Evolutionary conservation across 1,140 invertebrate species (phyloP).

Genomic region (Orussus abietinus): DNA sequence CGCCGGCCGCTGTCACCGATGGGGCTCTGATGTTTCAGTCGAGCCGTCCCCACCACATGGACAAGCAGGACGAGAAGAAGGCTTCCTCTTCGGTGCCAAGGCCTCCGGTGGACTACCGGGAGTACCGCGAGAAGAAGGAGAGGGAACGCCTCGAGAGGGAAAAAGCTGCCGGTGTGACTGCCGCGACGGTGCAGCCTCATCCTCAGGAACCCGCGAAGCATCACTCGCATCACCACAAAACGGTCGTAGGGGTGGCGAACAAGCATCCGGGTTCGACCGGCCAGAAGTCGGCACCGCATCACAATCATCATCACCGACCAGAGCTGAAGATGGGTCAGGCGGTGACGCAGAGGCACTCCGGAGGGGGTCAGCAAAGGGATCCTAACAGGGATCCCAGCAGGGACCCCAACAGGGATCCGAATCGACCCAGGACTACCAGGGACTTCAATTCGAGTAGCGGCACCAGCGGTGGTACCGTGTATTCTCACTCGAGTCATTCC

Average conservation of each 20-base stretch:
- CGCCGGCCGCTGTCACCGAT: constrained; percentile 33
- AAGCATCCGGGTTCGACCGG: constrained; percentile 31
- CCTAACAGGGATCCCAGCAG: constrained; percentile 28
- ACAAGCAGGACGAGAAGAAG: constrained; percentile 34
- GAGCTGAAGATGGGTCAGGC: constrained; percentile 33
- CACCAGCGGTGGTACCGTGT: constrained; percentile 12
- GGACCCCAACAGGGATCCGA: too few species aligned
- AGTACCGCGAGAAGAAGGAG: constrained; percentile 58
- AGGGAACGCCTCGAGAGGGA: constrained; percentile 43
- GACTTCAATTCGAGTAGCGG: constrained; percentile 26
- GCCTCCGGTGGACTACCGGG: constrained; percentile 45
- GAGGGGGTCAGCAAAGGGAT: constrained; percentile 22
- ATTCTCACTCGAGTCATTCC: constrained; percentile 5
- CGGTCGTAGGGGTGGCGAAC: constrained; percentile 22
- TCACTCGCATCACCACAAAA: constrained; percentile 39
- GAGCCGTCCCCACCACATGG: constrained; percentile 32
- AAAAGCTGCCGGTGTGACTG: constrained; percentile 12
- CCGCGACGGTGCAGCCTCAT: constrained; percentile 11
- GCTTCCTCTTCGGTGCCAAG: constrained; percentile 20
- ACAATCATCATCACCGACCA: constrained; percentile 45
- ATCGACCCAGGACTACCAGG: constrained; percentile 27
- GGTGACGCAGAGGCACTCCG: constrained; percentile 33
- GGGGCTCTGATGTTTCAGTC: constrained; percentile 31
- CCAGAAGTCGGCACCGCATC: constrained; percentile 34
- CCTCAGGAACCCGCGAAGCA: constrained; percentile 31